These are phyloP conservation scores for Tachuris rubrigastra DNA, from an alignment of 2,113 vertebrate species.

Conservation along the genomic window DNA sequence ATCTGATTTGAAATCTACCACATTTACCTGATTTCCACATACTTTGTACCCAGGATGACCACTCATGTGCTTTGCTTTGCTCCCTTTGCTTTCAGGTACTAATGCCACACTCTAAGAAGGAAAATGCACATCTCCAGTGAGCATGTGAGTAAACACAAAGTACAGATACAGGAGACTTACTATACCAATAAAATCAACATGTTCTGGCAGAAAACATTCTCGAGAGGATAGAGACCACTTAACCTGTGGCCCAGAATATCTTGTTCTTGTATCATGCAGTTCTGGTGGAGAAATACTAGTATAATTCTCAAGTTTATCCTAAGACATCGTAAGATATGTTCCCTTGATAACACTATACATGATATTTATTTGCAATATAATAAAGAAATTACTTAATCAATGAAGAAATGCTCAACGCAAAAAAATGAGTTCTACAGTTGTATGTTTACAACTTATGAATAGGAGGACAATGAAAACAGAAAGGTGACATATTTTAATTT, in stretches of 20 bases:
- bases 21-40: neutral
- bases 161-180: neutral
- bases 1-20: neutral
- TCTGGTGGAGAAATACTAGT: neutral
- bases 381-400: neutral
- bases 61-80: accelerated
- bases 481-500: neutral
- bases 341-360: neutral
- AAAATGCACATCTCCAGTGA: neutral
- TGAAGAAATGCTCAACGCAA: neutral
- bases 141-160: accelerated
- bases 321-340: neutral
- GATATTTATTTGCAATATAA: neutral
- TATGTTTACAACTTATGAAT: neutral
- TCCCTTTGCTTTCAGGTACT: neutral
- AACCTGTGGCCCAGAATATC: neutral
- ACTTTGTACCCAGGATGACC: neutral
- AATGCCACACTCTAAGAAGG: neutral
- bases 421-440: neutral
- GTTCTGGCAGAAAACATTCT: neutral
- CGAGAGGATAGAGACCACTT: neutral
- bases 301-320: neutral
- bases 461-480: neutral
- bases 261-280: neutral
- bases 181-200: neutral